phyloP scores from a whole-genome alignment of 2,113 vertebrate genomes.

The Gymnocephalus cernua region DNA sequence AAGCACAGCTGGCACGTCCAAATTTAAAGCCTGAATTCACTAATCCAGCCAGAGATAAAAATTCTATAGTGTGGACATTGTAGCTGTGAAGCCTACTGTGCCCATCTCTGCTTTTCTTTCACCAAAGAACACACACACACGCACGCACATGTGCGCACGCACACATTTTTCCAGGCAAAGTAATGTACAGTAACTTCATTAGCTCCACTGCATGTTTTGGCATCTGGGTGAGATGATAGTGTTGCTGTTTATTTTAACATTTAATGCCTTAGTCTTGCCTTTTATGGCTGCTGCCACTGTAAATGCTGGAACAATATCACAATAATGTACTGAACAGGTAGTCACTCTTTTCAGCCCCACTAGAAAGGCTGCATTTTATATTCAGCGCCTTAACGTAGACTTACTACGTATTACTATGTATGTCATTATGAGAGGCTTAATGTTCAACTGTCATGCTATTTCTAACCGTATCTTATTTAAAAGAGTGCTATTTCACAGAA shows the following conservation, averaged over 20 bases:
- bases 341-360: not conserved
- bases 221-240: constrained; percentile 1
- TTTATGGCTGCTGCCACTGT: constrained; percentile 19
- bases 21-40: constrained; percentile 27
- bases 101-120: constrained; percentile 1
- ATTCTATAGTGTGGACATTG: not conserved
- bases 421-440: constrained; percentile 23
- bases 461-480: constrained; percentile 25
- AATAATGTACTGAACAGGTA: constrained; percentile 13
- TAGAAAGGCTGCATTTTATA: constrained; percentile 4
- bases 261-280: constrained; percentile 24
- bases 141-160: no score
- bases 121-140: not conserved
- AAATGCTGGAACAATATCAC: constrained; percentile 34
- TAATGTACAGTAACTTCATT: constrained; percentile 4
- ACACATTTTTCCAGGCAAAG: not conserved
- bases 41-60: constrained; percentile 12
- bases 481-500: not conserved
- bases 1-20: constrained; percentile 32
- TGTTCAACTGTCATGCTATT: constrained; percentile 14
- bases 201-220: constrained; percentile 8
- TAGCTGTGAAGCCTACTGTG: constrained; percentile 10
- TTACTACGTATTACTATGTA: constrained; percentile 10
- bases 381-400: not conserved
- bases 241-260: constrained; percentile 38